Percentiles rank a stretch among this genome's conserved stretches.
phyloP scores from a whole-genome alignment of 2,797 vertebrate species.

The Chelonia mydas region DNA sequence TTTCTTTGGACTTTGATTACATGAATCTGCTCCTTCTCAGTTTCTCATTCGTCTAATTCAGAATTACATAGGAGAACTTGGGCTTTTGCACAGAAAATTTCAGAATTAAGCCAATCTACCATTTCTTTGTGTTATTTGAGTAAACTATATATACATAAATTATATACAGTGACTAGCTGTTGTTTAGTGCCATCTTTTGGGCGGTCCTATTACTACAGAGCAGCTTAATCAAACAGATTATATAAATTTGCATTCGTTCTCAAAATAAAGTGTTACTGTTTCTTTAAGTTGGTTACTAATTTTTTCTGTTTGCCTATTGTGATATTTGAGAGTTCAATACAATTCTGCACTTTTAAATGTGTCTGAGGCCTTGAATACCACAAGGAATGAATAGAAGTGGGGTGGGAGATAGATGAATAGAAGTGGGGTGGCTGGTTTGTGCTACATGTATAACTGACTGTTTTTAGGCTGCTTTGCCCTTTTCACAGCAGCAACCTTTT shows the following conservation, averaged over 20 bases:
- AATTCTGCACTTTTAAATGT: not conserved
- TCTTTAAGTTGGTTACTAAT: not conserved
- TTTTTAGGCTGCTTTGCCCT: not conserved
- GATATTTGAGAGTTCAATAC: not conserved
- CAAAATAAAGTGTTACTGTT: not conserved
- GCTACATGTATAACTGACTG: not conserved
- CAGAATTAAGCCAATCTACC: not conserved
- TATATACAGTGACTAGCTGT: constrained; percentile 38
- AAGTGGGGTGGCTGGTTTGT: not conserved
- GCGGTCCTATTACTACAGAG: constrained; percentile 75
- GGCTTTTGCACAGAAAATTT: constrained; percentile 37
- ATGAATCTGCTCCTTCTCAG: not conserved
- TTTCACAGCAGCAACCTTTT: not conserved
- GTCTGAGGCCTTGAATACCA: not conserved
- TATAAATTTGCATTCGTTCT: not conserved
- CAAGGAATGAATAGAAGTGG: not conserved
- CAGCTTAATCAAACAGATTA: not conserved
- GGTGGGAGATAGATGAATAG: not conserved
- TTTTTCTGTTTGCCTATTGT: not conserved
- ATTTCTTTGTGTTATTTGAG: not conserved
- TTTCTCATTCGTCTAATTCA: constrained; percentile 12
- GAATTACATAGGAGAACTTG: constrained; percentile 26
- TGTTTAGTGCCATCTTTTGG: constrained; percentile 82
- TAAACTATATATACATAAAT: not conserved
- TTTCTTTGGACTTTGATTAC: constrained; percentile 30